These are phyloP conservation scores for Corythaixoides concolor DNA, from an alignment of 2,113 vertebrate genomes.

Conservation along the genomic window DNA sequence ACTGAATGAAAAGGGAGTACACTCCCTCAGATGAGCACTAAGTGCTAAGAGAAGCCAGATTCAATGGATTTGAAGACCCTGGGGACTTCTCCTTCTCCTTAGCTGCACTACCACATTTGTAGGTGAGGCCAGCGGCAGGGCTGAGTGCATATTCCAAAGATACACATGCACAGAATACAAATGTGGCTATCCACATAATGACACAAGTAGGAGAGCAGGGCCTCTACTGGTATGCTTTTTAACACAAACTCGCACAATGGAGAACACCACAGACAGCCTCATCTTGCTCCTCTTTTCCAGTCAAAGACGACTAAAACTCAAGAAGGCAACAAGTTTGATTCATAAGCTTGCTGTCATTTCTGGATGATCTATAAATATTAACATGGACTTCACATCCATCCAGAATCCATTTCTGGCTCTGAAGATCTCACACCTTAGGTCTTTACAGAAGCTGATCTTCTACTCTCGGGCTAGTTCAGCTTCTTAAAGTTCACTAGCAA, in stretches of 20 bases:
- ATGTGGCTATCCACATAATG: rapidly evolving
- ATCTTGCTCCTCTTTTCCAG: not conserved
- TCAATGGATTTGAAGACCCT: not conserved
- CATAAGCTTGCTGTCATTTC: not conserved
- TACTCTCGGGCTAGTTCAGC: not conserved
- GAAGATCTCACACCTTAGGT: not conserved
- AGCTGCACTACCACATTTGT: not conserved
- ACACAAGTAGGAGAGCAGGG: not conserved
- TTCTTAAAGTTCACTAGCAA: not conserved
- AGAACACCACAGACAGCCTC: not conserved
- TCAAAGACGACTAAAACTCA: not conserved
- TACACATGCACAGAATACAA: not conserved
- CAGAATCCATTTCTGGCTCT: not conserved
- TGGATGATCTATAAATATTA: not conserved
- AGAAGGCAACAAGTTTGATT: not conserved
- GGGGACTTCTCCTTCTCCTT: not conserved
- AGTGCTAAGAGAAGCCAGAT: not conserved
- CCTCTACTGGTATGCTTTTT: not conserved
- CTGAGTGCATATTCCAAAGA: not conserved
- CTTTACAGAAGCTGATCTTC: not conserved
- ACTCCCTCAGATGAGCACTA: not conserved
- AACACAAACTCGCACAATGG: not conserved
- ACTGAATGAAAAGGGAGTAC: not conserved
- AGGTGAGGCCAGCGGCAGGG: not conserved
- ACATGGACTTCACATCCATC: not conserved